These are phyloP conservation scores for Candidula unifasciata DNA, from an alignment of 2,888 invertebrate genomes.

Conservation along the genomic window DNA sequence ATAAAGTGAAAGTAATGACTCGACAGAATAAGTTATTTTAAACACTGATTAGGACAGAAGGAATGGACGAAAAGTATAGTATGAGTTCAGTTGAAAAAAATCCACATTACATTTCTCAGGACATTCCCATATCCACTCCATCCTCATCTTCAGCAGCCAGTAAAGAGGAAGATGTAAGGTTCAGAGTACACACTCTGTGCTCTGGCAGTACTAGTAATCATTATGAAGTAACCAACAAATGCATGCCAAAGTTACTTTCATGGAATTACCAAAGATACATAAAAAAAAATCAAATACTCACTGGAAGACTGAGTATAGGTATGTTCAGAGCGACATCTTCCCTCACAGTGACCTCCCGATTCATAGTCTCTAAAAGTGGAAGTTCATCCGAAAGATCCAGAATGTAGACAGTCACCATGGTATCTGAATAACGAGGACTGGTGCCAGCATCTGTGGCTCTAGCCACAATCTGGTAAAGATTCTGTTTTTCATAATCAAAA, in stretches of 20 bases:
- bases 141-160: no score
- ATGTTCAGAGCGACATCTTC: constrained; percentile 18
- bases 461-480: constrained; percentile 37
- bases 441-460: constrained; percentile 35
- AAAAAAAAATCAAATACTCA: constrained; percentile 28
- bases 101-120: no score
- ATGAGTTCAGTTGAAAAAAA: no score
- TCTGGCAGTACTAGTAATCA: no score
- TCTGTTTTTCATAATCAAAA: constrained; percentile 50
- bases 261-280: neutral
- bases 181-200: no score
- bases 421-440: neutral
- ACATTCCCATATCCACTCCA: no score
- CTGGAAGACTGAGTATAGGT: constrained; percentile 25
- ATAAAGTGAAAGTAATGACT: neutral
- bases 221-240: neutral
- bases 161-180: no score
- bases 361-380: constrained; percentile 42
- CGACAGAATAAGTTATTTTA: no score
- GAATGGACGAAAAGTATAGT: no score
- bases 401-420: constrained; percentile 41
- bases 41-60: no score
- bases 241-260: neutral
- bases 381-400: constrained; percentile 40
- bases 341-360: constrained; percentile 12